Percentiles rank a stretch among this genome's conserved stretches.
phyloP scores from a whole-genome alignment of 2,888 invertebrate species.

The Drosophila aldrichi region DNA sequence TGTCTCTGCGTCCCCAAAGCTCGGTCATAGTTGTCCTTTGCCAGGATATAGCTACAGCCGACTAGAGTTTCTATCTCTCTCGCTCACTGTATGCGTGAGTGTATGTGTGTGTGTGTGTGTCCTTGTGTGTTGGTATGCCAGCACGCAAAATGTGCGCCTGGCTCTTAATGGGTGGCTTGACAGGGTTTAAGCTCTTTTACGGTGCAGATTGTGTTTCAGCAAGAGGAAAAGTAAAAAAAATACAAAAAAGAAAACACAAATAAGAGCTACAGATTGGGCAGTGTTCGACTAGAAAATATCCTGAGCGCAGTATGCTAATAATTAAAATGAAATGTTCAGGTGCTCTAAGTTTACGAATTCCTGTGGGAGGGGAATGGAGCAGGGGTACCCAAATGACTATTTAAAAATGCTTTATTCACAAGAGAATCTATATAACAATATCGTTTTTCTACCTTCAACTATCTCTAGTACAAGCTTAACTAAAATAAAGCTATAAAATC shows the following conservation, averaged over 20 bases:
- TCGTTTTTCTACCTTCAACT: neutral
- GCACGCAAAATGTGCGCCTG: constrained; percentile 76
- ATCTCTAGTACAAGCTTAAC: neutral
- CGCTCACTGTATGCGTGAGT: constrained; percentile 16
- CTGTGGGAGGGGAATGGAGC: neutral
- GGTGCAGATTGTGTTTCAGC: constrained; percentile 79
- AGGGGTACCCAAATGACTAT: neutral
- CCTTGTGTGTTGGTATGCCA: constrained; percentile 70
- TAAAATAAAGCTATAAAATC: too few species aligned
- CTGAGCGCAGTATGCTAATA: neutral
- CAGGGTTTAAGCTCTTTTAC: constrained; percentile 82
- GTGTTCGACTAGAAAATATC: neutral
- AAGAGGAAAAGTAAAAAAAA: constrained; percentile 45
- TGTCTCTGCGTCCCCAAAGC: constrained; percentile 68
- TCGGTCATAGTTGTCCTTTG: constrained; percentile 78
- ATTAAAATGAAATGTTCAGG: neutral
- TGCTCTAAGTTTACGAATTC: neutral
- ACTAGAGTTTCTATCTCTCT: constrained; percentile 4
- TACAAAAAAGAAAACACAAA: constrained; percentile 6
- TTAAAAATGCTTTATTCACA: neutral
- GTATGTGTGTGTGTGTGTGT: constrained; percentile 34
- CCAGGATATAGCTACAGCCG: constrained; percentile 38
- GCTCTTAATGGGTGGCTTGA: constrained; percentile 82
- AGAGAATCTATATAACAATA: neutral
- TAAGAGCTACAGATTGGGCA: neutral